Evolutionary conservation across 2,797 vertebrate species (phyloP).

Genomic region (Falco cherrug): DNA sequence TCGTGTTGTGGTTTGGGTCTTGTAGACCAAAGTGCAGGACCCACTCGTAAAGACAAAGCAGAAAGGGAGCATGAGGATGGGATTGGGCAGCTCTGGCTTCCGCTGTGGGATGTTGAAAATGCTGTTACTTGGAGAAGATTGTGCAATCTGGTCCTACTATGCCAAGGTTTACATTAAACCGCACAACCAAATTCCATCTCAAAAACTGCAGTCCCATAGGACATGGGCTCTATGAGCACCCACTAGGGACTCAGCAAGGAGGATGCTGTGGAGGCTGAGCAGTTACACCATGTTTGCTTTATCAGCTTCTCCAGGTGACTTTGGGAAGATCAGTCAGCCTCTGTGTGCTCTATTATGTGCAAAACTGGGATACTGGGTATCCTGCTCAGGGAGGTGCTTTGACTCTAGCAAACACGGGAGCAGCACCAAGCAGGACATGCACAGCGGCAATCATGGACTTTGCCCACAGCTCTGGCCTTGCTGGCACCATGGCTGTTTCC

Average conservation of each 20-base stretch:
- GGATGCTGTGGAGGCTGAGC: not conserved
- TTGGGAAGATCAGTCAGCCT: not conserved
- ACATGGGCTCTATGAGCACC: not conserved
- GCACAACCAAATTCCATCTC: not conserved
- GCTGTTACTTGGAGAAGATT: not conserved
- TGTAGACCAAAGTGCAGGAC: not conserved
- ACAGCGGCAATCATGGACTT: not conserved
- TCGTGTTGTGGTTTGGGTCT: not conserved
- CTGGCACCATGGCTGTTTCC: not conserved
- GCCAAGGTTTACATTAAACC: not conserved
- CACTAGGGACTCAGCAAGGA: not conserved
- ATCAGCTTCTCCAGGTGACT: not conserved
- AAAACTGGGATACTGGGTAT: not conserved
- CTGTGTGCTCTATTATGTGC: not conserved
- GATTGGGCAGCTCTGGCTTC: not conserved
- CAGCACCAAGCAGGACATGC: not conserved
- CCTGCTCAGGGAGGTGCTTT: not conserved
- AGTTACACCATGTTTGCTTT: not conserved
- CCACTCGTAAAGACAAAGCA: not conserved
- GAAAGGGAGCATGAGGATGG: accelerated
- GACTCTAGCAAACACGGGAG: accelerated
- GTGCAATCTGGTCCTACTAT: not conserved
- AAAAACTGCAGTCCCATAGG: not conserved
- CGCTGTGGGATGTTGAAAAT: accelerated
- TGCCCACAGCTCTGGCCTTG: not conserved